Evolutionary conservation across 64 coral and sea anemone genomes (phyloP), one percentile per base, ranked within the genome.

Genomic region (Montipora cactus): DNA sequence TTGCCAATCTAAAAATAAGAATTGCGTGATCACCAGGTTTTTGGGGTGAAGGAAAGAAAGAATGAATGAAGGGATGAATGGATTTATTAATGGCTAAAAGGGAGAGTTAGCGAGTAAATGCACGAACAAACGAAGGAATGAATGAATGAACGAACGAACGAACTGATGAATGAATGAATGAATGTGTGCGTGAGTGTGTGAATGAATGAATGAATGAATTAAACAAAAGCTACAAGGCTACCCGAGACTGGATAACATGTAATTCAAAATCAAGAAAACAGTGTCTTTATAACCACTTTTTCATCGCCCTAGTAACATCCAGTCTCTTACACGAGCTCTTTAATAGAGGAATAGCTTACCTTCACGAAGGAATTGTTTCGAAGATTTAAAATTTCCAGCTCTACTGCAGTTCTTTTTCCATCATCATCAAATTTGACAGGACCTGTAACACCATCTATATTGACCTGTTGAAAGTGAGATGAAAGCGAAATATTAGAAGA

Each of bases 331-430:
- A 57, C 5, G 53, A 57, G 53, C 53, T 15, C 0, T 49, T 23
- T 0, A 5, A 13, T 9, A 5, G 6, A 13, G 48, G 21, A 9
- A n/a, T 1, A 16, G 48, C 49, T 10, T 61, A 89, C 90, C 21
- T 77, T 58, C 21, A 84, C 25, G 22, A 66, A 83, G 0, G 53
- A 59, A 92, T 92, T 85, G 72, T 85, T 92, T 23, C 82, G 90
- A 49, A 92, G 75, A 59, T 92, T 92, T 53, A 92, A 10, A 51
- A 92, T 85, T 76, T 92, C 69, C 21, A 92, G 73, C 23, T 92
- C 45, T 59, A 57, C 53, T 20, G 6, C 58, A 7, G 45, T 83
- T 49, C 90, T 51, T 61, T 76, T 59, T 6, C 81, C 72, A 49
- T 86, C 22, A 23, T 19, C 15, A 46, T 49, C 23, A 12, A 92